Evolutionary conservation across 1,140 invertebrate genomes (phyloP), one percentile per base, ranked within the genome.

Genomic region (Euura lappo): DNA sequence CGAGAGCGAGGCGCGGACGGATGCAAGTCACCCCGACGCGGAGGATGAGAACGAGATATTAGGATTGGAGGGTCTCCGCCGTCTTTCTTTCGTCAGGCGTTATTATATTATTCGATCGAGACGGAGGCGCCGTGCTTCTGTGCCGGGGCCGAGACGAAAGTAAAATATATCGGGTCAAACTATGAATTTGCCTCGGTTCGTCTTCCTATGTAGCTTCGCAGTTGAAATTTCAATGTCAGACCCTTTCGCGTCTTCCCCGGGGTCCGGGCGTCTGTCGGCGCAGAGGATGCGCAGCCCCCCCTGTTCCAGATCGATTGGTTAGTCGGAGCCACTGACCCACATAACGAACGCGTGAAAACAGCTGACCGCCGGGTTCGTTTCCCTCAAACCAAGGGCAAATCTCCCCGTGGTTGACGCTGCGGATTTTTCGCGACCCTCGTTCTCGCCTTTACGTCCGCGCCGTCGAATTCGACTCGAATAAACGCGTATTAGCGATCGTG

Each of bases 11-110:
- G 67, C 60, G 45, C 45, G 28, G 68, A 85, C 83, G 80, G 81
- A 84, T 84, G 86, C 85, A 86, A 87, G 86, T 87, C 86, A 87
- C 85, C 84, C 28, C 28, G 28, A 28, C 28, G 28, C 28, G 28
- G 73, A 79, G 79, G 67, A 72, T 77, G 66, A 28, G 84, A 60
- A 60, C 51, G 51, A 60, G 51, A 60, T 60, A 60, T 60, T n/a
- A 8, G 13, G 51, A 60, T 60, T 60, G 51, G 13, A 60, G 3
- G 51, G 51, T 8, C 51, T n/a, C 51, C 51, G 1, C 51, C 10
- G 51, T 60, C 51, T 60, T 60, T n/a, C 51, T 60, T 60, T 60
- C 51, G 51, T 60, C 51, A n/a, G 13, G 13, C 51, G 51, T 28
- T 60, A 6, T n/a, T 8, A 11, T 60, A 60, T 60, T 60, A 6